Evolutionary conservation across 2,113 vertebrate genomes (phyloP), one percentile per base, ranked within the genome.

Genomic region (Micromys minutus): DNA sequence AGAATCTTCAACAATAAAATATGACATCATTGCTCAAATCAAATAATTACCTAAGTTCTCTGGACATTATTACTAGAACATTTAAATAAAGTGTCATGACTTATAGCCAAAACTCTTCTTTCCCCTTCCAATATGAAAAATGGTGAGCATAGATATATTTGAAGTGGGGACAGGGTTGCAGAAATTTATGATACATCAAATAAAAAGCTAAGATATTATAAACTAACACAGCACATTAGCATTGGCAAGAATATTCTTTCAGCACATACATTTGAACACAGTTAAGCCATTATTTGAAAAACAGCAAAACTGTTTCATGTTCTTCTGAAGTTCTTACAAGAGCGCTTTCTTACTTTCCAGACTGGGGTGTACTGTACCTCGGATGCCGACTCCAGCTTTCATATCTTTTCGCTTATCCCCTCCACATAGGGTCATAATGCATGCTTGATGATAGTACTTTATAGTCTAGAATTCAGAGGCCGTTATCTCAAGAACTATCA

Each of bases 81-180:
- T 85, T 74, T 71, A 90, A 94, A 13, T 71, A 47, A 88, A 50
- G 21, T 24, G 84, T 12, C 42, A 9, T 69, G 13, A 75, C 42
- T 89, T 80, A 83, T 79, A 69, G 17, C n/a, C 77, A 74, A 77
- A 95, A 86, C 15, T 71, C 5, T 85, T 71, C 10, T 92, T 89
- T 93, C 75, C 87, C 61, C 71, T n/a, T 39, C 75, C 84, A 87
- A 95, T 88, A 84, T 85, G 9, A 91, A 59, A 90, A 95, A 55
- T 17, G 71, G 29, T 91, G 11, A 87, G 63, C 2, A 42, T 2
- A 94, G 63, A 71, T 31, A 4, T 36, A 90, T 59, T 72, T 79
- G 71, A 31, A 59, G 12, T 84, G 57, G 31, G 31, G 22, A 13
- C 13, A 45, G 76, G 5, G 36, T 91, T 81, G 86, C 6, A 96